Evolutionary conservation across 2,888 invertebrate genomes (phyloP), one percentile per base, ranked within the genome.

Genomic region (Harmothoe impar): DNA sequence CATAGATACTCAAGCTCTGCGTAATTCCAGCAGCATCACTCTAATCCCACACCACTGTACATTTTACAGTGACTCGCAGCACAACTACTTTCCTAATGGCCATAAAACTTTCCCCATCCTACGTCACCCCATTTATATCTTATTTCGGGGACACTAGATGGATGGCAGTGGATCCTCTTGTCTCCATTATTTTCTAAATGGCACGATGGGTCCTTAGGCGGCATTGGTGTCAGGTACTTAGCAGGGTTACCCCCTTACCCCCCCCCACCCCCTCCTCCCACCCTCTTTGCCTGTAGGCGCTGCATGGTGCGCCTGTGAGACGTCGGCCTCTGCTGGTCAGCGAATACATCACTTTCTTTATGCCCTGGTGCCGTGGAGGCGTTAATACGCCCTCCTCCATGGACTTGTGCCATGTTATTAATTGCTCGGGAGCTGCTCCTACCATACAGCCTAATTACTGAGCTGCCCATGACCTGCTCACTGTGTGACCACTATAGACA

Each of bases 331-430:
- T 29, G 5, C 72, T 25, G 31, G 72, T 72, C 29, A 29, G 15
- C 72, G 29, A 25, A 81, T 81, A 81, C 81, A 81, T 81, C 81
- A 81, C 35, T 20, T 81, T 33, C 81, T 81, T 81, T 81, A 33
- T 81, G 43, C 43, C 17, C 35, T 1, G 0, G 81, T 43, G 23
- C 35, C 81, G 81, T 33, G 81, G 31, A 7, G 0, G 20, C 5
- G 81, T 17, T 3, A 81, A 10, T 35, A 81, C 7, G 25, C 29
- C 77, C 5, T 20, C 77, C n/a, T 77, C 77, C 77, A 25, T 77
- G n/a, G 29, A 31, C 35, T 12, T 35, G 23, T 3, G 43, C 35
- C 54, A 5, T 54, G 52, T 54, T 86, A 86, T 86, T 86, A 86
- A 86, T 86, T 86, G 86, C 12, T 7, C 29, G 17, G 7, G 33